Conservation (phyloP, 2,888 invertebrate genomes). For the Drymonia ruficornis region DNA sequence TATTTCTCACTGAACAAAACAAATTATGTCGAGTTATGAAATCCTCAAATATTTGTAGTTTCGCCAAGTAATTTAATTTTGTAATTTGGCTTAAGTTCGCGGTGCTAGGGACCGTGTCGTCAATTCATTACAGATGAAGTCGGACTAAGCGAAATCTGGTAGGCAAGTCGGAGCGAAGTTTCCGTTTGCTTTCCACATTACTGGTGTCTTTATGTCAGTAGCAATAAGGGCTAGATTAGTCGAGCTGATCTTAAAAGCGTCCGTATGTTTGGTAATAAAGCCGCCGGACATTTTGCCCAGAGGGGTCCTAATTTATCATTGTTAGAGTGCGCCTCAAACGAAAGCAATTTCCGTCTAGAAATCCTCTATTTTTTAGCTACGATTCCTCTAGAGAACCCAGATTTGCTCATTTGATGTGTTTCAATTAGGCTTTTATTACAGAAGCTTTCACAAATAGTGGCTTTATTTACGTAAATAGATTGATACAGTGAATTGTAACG, state of each 20-base stretch:
- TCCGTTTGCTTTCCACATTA: slow-evolving; percentile 36
- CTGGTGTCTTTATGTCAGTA: slow-evolving; percentile 48
- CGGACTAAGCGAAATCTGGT: slow-evolving; percentile 42
- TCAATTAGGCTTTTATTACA: slow-evolving; percentile 51
- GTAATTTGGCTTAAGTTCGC: slow-evolving; percentile 38
- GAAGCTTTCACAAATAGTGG: slow-evolving; percentile 31
- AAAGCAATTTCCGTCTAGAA: slow-evolving; percentile 72
- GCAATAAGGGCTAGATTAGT: slow-evolving; percentile 58
- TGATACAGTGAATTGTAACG: slow-evolving; percentile 7
- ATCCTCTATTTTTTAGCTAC: slow-evolving; percentile 59
- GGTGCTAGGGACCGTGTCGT: slow-evolving; percentile 36
- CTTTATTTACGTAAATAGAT: slow-evolving; percentile 26
- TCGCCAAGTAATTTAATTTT: slow-evolving; percentile 38
- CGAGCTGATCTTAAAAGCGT: slow-evolving; percentile 53
- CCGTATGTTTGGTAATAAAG: slow-evolving; percentile 74
- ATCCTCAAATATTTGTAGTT: slow-evolving; percentile 39
- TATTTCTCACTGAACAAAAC: slow-evolving; percentile 25
- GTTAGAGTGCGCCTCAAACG: slow-evolving; percentile 69
- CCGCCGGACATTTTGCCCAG: slow-evolving; percentile 64
- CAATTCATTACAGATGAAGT: slow-evolving; percentile 51
- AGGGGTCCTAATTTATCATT: slow-evolving; percentile 76
- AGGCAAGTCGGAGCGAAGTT: slow-evolving; percentile 32
- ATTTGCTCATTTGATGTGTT: slow-evolving; percentile 59
- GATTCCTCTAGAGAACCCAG: slow-evolving; percentile 47
- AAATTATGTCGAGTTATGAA: slow-evolving; percentile 34